phyloP scores from a whole-genome alignment of 2,888 invertebrate species.

The Temnothorax unifasciatus region DNA sequence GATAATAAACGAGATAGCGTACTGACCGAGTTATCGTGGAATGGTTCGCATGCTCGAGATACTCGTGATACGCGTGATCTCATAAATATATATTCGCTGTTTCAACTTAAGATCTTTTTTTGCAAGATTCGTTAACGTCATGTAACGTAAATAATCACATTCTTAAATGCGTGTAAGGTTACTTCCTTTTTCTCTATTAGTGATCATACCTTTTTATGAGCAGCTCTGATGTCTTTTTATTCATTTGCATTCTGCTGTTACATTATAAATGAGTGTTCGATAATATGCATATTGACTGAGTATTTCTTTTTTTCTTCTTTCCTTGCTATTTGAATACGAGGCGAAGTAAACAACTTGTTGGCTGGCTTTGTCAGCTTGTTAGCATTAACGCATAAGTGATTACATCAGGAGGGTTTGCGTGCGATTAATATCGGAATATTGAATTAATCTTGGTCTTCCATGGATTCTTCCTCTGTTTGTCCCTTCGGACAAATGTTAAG shows the following conservation, averaged over 20 bases:
- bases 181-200: neutral
- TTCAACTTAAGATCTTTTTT: constrained; percentile 12
- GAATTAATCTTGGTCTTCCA: constrained; percentile 11
- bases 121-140: neutral
- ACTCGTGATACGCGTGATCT: constrained; percentile 19
- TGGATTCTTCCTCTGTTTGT: neutral
- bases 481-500: neutral
- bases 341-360: constrained; percentile 7
- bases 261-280: neutral
- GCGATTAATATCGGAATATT: constrained; percentile 2
- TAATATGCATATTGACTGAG: neutral
- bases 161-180: too few relatives aligned
- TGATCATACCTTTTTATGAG: neutral
- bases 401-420: neutral
- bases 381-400: constrained; percentile 9
- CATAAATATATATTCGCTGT: constrained; percentile 30
- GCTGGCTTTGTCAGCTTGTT: neutral
- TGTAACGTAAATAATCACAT: neutral
- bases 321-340: constrained; percentile 2
- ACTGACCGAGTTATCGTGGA: constrained; percentile 27
- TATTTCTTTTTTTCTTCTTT: neutral
- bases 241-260: neutral
- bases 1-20: constrained; percentile 36
- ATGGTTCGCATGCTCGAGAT: constrained; percentile 23
- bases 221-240: neutral